phyloP scores from a whole-genome alignment of 2,113 vertebrate genomes.

The Oryzias curvinotus region DNA sequence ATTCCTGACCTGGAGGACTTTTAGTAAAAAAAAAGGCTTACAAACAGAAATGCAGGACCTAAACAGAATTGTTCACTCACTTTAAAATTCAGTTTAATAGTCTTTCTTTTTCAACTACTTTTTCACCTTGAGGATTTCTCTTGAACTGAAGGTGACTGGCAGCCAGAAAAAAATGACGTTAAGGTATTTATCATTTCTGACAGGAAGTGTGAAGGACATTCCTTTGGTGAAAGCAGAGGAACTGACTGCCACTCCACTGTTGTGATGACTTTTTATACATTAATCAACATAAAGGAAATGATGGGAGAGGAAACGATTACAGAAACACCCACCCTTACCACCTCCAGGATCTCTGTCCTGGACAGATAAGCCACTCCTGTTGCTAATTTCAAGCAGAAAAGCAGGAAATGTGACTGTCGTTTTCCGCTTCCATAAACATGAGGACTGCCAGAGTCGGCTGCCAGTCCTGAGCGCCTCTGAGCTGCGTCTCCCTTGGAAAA shows the following conservation, averaged over 20 bases:
- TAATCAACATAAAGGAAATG: slow-evolving; percentile 84
- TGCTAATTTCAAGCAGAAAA: slow-evolving; percentile 91
- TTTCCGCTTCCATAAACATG: slow-evolving; percentile 90
- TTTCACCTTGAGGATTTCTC: slow-evolving; percentile 24
- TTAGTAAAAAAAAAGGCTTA: slow-evolving; percentile 68
- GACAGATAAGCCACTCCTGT: slow-evolving; percentile 90
- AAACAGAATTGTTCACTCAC: too few relatives aligned
- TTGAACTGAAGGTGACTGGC: slow-evolving; percentile 18
- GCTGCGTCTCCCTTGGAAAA: slow-evolving; percentile 49
- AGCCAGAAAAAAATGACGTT: slow-evolving; percentile 1
- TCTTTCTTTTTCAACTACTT: slow-evolving; percentile 6
- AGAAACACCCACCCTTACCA: slow-evolving; percentile 65
- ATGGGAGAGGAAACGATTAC: slow-evolving; percentile 87
- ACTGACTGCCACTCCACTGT: not conserved
- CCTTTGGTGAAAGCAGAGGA: slow-evolving; percentile 20
- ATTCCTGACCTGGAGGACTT: slow-evolving; percentile 54
- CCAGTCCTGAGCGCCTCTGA: slow-evolving; percentile 62
- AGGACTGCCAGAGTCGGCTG: slow-evolving; percentile 57
- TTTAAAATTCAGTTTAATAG: slow-evolving; percentile 6
- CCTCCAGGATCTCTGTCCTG: slow-evolving; percentile 87
- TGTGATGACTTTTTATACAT: slow-evolving; percentile 67
- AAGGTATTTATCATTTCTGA: slow-evolving; percentile 37
- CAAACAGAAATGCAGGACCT: slow-evolving; percentile 38
- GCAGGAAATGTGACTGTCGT: slow-evolving; percentile 94
- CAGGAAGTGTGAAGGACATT: slow-evolving; percentile 25